Base-by-base conservation (phyloP, 2,888 invertebrate species). In the Nomada lathburiana region DNA sequence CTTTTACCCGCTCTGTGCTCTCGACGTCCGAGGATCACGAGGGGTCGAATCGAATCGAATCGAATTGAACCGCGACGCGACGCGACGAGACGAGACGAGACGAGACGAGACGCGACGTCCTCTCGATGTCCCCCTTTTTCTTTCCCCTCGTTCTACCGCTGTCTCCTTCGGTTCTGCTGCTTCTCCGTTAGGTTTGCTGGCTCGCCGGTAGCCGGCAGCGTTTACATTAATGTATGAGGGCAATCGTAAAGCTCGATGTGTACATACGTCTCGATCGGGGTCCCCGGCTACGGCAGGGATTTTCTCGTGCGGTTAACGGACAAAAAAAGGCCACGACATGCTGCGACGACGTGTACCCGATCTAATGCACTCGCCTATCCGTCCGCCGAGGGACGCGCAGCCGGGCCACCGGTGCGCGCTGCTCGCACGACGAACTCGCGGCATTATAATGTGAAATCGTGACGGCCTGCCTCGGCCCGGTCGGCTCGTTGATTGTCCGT, bases 211-310 rank as follows among this genome's bases (percentile, higher is more conserved):
- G 82, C 77, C 74, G 77, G 73, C 65, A 90, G 87, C 92, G 91
- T 90, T 93, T 93, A 91, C 93, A 93, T 93, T 93, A 93, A 93
- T 93, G 93, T 93, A 93, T 93, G 93, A 93, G 92, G 89, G 92
- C 92, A 93, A 93, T 93, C 92, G 93, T 92, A 92, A 92, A 92
- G 91, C 92, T 90, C 91, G 93, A 93, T 91, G 92, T 93, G 92
- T 93, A 93, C 93, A 93, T 92, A 92, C 92, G 90, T 93, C 92
- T 92, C 91, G 92, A 91, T 93, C 91, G 85, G 84, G 87, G 79
- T 79, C 84, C 70, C 83, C 83, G 80, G 79, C 84, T 78, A 86
- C 86, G 78, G 83, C 81, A 26, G 80, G 82, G 89, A 92, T 92
- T 92, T 92, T 92, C 91, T 92, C 88, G 91, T 88, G 80, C 72